These are phyloP conservation scores for Chrysogorgia sp. DNA, from an alignment of 92 coral and sea anemone genomes.

Conservation along the genomic window DNA sequence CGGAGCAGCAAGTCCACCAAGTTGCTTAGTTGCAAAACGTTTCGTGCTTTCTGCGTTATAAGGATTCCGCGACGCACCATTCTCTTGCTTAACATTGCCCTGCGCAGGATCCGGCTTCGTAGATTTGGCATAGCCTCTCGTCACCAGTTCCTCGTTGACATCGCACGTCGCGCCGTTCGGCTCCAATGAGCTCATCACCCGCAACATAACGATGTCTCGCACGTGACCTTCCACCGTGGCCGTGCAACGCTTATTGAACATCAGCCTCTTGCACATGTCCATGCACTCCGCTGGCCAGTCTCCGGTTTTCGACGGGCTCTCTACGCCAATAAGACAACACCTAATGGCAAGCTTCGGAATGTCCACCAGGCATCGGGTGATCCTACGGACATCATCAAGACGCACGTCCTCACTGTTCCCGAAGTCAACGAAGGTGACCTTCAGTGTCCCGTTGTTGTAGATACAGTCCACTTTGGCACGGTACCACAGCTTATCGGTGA, in stretches of 20 bases:
- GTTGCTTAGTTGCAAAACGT: slow-evolving; percentile 4
- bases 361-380: slow-evolving; percentile 62
- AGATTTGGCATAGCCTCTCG: slow-evolving; percentile 10
- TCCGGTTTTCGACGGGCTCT: slow-evolving; percentile 40
- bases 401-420: slow-evolving; percentile 88
- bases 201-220: slow-evolving; percentile 11
- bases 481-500: slow-evolving; percentile 79
- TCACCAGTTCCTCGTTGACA: slow-evolving; percentile 29
- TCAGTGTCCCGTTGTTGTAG: slow-evolving; percentile 68
- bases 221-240: slow-evolving; percentile 19
- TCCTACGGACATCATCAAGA: slow-evolving; percentile 65
- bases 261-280: slow-evolving; percentile 53
- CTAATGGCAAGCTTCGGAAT: slow-evolving; percentile 82
- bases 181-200: not conserved
- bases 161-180: not conserved
- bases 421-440: slow-evolving; percentile 84
- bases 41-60: slow-evolving; percentile 1
- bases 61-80: slow-evolving; percentile 7
- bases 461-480: slow-evolving; percentile 77
- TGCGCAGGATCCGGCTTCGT: slow-evolving; percentile 39
- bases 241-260: slow-evolving; percentile 64
- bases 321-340: slow-evolving; percentile 64
- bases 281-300: slow-evolving; percentile 71
- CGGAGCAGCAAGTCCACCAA: not conserved
- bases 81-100: not conserved